Conservation (phyloP, 2,113 vertebrate genomes). For the Cricetomys ansorgei region DNA sequence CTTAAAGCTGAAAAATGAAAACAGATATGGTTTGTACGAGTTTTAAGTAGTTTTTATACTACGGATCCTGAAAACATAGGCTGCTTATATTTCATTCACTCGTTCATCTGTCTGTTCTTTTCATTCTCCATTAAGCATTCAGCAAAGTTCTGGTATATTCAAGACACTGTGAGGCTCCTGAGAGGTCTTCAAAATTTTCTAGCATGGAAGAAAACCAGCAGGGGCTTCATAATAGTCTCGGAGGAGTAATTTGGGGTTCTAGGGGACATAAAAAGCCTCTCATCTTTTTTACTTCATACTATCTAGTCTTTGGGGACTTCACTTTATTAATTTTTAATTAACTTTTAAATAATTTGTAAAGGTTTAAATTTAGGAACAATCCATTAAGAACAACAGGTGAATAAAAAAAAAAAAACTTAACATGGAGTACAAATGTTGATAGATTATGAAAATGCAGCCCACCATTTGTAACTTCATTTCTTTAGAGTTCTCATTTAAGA, state of each 20-base stretch:
- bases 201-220: not conserved
- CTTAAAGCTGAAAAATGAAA: not conserved
- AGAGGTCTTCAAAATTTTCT: not conserved
- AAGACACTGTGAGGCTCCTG: not conserved
- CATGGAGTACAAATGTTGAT: not conserved
- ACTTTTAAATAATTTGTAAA: slow-evolving; percentile 11
- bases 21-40: not conserved
- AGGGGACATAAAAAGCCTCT: not conserved
- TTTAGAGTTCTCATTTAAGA: not conserved
- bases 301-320: not conserved
- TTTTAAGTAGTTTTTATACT: not conserved
- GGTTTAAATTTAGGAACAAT: slow-evolving; percentile 39
- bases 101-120: not conserved
- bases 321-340: not conserved
- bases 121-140: not conserved
- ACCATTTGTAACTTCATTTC: not conserved
- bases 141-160: not conserved
- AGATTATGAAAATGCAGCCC: slow-evolving; percentile 31
- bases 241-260: not conserved
- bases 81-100: not conserved
- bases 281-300: not conserved
- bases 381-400: not conserved
- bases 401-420: not conserved
- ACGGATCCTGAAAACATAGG: not conserved
- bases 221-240: not conserved